phyloP scores from a whole-genome alignment of 2,113 vertebrate species.

The Strigops habroptila region DNA sequence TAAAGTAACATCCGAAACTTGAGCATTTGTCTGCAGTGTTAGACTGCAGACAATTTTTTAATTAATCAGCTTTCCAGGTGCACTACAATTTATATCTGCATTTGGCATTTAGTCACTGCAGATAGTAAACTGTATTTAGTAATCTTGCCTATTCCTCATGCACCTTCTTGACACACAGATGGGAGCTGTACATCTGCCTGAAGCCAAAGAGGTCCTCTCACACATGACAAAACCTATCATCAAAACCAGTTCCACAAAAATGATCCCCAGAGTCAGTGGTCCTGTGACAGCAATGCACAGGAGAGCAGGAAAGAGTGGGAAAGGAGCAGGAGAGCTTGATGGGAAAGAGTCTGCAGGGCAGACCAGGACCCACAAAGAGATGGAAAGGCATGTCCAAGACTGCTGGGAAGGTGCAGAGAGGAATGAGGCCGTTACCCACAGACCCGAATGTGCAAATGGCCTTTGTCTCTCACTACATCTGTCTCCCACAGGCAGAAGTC shows the following conservation, averaged over 20 bases:
- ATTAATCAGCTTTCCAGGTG: conserved; percentile 21
- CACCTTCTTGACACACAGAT: conserved; percentile 16
- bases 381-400: neutral
- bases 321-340: neutral
- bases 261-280: neutral
- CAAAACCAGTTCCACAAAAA: neutral
- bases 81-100: neutral
- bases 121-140: conserved; percentile 15
- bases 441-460: neutral
- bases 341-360: neutral
- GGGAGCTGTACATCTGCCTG: neutral
- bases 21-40: neutral
- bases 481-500: neutral
- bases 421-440: neutral
- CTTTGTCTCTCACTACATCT: neutral
- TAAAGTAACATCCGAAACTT: neutral
- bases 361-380: neutral
- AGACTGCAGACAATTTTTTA: neutral
- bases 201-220: neutral
- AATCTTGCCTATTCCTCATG: neutral
- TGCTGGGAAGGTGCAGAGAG: neutral
- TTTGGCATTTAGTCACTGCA: conserved; percentile 6
- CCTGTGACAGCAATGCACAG: neutral
- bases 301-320: neutral
- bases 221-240: neutral